Conservation (phyloP, 2,888 invertebrate species). For the Noctua comes region DNA sequence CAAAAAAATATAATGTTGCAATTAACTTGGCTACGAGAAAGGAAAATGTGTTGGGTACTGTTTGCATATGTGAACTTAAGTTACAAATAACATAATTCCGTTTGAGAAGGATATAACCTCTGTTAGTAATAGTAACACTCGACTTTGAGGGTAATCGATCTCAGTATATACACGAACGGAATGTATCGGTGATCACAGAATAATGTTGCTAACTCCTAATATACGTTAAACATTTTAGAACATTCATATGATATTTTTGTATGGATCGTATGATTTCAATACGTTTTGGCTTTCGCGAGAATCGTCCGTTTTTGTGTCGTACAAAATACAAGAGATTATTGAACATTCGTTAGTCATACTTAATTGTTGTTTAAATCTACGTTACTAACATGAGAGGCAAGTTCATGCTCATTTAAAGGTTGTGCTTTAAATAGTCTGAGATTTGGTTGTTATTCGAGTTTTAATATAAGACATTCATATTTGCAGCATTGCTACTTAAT, state of each 20-base stretch:
- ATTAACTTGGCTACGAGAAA: conserved; percentile 21
- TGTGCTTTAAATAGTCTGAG: conserved; percentile 83
- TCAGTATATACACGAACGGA: conserved; percentile 76
- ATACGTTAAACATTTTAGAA: conserved; percentile 45
- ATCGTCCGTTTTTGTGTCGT: conserved; percentile 57
- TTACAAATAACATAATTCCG: conserved; percentile 76
- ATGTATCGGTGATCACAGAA: conserved; percentile 73
- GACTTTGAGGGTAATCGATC: conserved; percentile 82
- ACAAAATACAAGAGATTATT: conserved; percentile 70
- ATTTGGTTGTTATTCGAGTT: conserved; percentile 76
- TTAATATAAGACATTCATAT: conserved; percentile 64
- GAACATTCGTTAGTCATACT: conserved; percentile 61
- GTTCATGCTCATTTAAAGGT: conserved; percentile 85
- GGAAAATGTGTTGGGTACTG: conserved; percentile 33
- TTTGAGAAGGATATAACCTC: conserved; percentile 72
- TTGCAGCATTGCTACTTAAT: conserved; percentile 58
- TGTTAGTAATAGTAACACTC: conserved; percentile 79
- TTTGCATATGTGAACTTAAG: conserved; percentile 64
- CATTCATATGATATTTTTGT: conserved; percentile 37
- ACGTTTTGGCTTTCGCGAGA: conserved; percentile 57
- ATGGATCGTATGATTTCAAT: conserved; percentile 41
- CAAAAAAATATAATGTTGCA: conserved; percentile 10
- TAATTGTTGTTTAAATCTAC: conserved; percentile 67
- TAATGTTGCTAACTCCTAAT: conserved; percentile 85
- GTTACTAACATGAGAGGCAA: conserved; percentile 69